phyloP scores from a whole-genome alignment of 2,888 invertebrate genomes.

The Cephus spinipes region DNA sequence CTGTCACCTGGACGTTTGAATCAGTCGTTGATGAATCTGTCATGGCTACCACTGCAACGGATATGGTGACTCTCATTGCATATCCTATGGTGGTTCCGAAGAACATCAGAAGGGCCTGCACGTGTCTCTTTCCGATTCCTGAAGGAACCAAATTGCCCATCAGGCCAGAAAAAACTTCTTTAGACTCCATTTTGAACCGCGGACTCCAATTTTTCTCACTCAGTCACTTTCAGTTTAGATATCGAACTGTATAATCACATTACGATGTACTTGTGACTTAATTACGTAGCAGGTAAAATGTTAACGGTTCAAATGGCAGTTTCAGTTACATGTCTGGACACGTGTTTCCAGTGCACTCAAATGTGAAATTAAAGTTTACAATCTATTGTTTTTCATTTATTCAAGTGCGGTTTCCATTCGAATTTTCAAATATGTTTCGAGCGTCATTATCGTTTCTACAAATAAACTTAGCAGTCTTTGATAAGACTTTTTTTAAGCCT shows the following conservation, averaged over 20 bases:
- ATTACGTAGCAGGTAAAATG: background rate
- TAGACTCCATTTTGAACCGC: background rate
- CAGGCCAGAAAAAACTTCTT: background rate
- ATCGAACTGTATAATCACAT: background rate
- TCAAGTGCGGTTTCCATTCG: background rate
- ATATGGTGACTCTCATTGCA: slow-evolving; percentile 69
- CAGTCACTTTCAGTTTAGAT: background rate
- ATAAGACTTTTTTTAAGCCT: background rate
- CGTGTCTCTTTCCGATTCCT: slow-evolving; percentile 69
- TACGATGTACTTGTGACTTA: background rate
- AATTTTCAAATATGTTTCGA: background rate
- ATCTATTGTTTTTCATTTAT: background rate
- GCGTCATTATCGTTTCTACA: background rate
- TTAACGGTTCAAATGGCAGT: background rate
- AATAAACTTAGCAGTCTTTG: background rate
- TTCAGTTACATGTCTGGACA: background rate
- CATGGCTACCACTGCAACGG: slow-evolving; percentile 70
- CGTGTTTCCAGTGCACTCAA: background rate
- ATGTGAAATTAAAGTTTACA: background rate
- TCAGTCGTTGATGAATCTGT: slow-evolving; percentile 56
- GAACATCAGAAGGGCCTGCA: slow-evolving; percentile 71
- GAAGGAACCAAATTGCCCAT: background rate
- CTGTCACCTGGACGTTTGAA: slow-evolving; percentile 47
- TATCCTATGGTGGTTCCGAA: slow-evolving; percentile 69
- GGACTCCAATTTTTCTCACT: background rate